A percentile compares a stretch with the other conserved stretches of the same genome.
Conservation (phyloP, 1,140 invertebrate species). For the Scylla paramamosain region DNA sequence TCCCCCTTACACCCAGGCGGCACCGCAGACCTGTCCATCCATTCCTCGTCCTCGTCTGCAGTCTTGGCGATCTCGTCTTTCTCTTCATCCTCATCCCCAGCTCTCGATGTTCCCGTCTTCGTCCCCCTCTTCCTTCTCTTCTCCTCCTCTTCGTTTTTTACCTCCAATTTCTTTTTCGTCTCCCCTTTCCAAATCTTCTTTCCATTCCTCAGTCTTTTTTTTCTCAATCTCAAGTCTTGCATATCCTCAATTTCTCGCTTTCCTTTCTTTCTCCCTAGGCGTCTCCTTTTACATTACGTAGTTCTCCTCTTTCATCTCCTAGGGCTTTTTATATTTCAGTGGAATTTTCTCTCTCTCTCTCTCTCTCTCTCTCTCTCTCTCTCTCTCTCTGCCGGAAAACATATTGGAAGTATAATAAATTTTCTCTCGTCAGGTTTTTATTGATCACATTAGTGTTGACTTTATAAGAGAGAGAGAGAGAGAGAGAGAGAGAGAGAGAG, state of each 20-base stretch:
- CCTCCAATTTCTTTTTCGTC: not conserved
- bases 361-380: conserved; percentile 5
- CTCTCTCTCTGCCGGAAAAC: not conserved
- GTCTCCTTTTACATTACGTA: not conserved
- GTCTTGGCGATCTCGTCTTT: not conserved
- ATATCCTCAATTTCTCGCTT: not conserved
- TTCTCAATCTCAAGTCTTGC: too few species aligned
- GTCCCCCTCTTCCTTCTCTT: not conserved
- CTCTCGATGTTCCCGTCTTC: not conserved
- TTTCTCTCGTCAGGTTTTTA: not conserved
- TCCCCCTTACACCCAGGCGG: not conserved
- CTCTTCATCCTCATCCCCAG: not conserved
- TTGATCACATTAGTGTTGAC: not conserved
- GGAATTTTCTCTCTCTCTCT: not conserved
- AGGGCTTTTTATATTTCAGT: not conserved
- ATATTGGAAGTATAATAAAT: not conserved
- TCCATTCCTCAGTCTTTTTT: too few species aligned
- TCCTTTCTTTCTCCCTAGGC: not conserved
- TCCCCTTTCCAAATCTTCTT: not conserved
- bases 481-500: too few species aligned
- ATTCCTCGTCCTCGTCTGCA: not conserved
- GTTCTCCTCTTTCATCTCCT: not conserved
- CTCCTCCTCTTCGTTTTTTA: not conserved
- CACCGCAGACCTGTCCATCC: not conserved
- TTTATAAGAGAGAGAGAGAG: not conserved